Base-by-base conservation (phyloP, 2,113 vertebrate genomes). In the Pleuronectes platessa region DNA sequence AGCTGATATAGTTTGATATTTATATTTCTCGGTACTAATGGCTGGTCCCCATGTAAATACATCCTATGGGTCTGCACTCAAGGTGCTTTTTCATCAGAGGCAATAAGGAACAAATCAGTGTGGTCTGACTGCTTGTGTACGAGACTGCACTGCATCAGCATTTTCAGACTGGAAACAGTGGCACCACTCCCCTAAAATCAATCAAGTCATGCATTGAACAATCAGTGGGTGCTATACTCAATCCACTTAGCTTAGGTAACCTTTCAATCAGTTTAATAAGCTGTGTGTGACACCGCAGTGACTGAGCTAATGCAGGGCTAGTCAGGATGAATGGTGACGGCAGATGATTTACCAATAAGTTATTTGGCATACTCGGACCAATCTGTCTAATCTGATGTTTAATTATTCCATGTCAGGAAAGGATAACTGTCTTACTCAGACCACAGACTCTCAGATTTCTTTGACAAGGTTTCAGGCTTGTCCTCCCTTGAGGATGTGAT, bases 241-340 rank as follows among this genome's bases (percentile, higher is more conserved):
- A 82, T 20, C 75, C 62, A 69, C 72, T 82, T 79, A 71, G 82
- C 82, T 79, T 66, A 13, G 66, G 56, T 54, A 76, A 76, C 63
- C 26, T 88, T 74, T 85, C 73, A 86, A 65, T 89, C 67, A 78
- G 65, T 74, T 71, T 78, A 87, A 89, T 86, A 76, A 82, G 74
- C 66, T 75, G 37, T 69, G 20, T 64, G 66, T 61, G 31, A 31
- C 56, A 64, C 37, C 64, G 69, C 67, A 45, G 27, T 45, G 27
- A 70, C 31, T 74, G 76, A 77, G 51, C 40, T 78, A 72, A 80
- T 63, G 81, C 65, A 21, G 37, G 55, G n/a, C 35, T 35, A 5
- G 23, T 74, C 59, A 42, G 60, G 66, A 55, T 59, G 26, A 37
- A 24, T 2, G 18, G 3, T 31, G 59, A 76, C 21, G 35, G 66